Percentiles rank a stretch among this genome's conserved stretches.
These are phyloP conservation scores for Drosophila sproati DNA, from an alignment of 1,140 invertebrate species.

Conservation along the genomic window DNA sequence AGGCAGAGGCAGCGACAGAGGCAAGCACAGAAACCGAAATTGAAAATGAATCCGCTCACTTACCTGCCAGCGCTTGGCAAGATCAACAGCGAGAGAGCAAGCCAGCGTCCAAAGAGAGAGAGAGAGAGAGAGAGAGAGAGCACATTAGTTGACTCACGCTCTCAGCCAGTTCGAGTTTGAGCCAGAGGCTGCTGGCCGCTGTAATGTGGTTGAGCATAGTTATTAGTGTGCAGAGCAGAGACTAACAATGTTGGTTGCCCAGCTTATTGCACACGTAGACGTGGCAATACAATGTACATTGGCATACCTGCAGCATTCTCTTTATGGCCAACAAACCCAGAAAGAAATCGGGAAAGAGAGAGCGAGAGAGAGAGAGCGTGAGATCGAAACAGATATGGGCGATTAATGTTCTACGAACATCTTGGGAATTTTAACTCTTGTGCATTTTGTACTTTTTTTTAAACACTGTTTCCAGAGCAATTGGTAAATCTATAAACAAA, in stretches of 20 bases:
- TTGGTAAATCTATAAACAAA: not conserved
- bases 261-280: slow-evolving; percentile 1
- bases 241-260: slow-evolving; percentile 7
- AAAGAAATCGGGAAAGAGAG: not conserved
- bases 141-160: not conserved
- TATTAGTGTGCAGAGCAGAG: not conserved
- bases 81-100: slow-evolving; percentile 8
- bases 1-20: not conserved
- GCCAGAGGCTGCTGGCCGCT: slow-evolving; percentile 1
- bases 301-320: slow-evolving; percentile 17
- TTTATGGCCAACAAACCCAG: not conserved
- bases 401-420: slow-evolving; percentile 3
- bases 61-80: slow-evolving; percentile 32
- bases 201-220: slow-evolving; percentile 12
- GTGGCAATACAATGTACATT: slow-evolving; percentile 5
- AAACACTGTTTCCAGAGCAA: not conserved
- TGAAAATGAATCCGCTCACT: slow-evolving; percentile 27
- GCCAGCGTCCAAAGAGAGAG: not conserved
- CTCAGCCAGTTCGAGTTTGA: not conserved
- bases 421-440: slow-evolving; percentile 17
- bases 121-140: not conserved
- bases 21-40: slow-evolving; percentile 12
- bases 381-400: slow-evolving; percentile 1
- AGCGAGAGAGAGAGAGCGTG: slow-evolving; percentile 14
- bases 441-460: not conserved